Conservation (phyloP, 2,113 vertebrate genomes). For the Amphilophus citrinellus region DNA sequence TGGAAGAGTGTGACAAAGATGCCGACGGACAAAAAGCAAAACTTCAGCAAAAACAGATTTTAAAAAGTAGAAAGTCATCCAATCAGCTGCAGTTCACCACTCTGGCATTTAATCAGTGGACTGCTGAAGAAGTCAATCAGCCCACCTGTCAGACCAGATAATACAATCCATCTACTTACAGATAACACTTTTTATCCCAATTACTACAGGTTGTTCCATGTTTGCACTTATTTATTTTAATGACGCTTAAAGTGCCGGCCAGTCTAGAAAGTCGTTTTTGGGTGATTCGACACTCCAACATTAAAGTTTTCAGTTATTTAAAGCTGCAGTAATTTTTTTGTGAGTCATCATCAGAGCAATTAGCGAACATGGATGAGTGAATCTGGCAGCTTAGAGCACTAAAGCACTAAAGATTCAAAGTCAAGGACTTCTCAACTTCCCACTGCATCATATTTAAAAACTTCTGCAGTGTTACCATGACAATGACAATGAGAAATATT, state of each 20-base stretch:
- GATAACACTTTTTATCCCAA: background rate
- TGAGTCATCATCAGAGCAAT: background rate
- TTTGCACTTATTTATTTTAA: background rate
- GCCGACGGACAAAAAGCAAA: background rate
- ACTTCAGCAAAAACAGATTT: background rate
- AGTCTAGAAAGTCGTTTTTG: background rate
- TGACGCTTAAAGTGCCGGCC: background rate
- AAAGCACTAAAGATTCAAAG: background rate
- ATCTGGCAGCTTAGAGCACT: background rate
- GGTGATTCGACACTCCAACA: background rate
- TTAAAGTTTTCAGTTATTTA: background rate
- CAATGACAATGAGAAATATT: background rate
- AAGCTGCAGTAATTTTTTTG: background rate
- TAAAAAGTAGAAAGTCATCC: background rate
- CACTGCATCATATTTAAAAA: background rate
- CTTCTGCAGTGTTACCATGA: accelerated
- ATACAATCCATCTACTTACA: background rate
- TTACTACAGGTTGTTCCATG: background rate
- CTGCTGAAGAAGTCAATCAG: background rate
- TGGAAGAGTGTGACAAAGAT: background rate
- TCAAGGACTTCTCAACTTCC: background rate
- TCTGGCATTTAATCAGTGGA: background rate
- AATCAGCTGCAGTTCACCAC: background rate
- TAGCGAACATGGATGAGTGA: background rate
- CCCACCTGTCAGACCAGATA: slow-evolving; percentile 4